These are phyloP conservation scores for Pollicipes pollicipes DNA, from an alignment of 1,140 invertebrate species.

Conservation along the genomic window DNA sequence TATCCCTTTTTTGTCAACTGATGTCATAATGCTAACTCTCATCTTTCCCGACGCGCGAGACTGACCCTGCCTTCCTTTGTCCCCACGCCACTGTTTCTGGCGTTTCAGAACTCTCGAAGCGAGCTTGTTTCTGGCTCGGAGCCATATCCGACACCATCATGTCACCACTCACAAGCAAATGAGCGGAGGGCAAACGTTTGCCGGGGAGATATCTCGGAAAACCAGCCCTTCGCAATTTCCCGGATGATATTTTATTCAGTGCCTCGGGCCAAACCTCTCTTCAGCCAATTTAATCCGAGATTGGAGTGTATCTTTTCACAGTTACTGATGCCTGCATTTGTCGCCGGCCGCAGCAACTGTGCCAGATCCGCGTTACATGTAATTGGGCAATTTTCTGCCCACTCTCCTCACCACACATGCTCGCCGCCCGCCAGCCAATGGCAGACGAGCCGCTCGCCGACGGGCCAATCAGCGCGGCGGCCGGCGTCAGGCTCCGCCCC, in stretches of 20 bases:
- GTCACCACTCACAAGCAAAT: neutral
- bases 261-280: neutral
- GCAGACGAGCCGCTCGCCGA: too few species aligned
- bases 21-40: too few species aligned
- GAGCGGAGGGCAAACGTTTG: neutral
- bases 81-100: too few species aligned
- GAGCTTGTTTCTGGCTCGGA: too few species aligned
- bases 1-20: too few species aligned
- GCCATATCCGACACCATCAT: too few species aligned
- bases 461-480: neutral
- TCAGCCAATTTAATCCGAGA: slow-evolving; percentile 1
- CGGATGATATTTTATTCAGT: neutral
- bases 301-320: neutral
- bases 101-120: too few species aligned
- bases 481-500: neutral
- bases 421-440: neutral
- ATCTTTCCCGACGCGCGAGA: too few species aligned
- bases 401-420: neutral
- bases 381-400: neutral
- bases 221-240: neutral
- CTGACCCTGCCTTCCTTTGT: too few species aligned
- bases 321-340: neutral
- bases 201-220: neutral
- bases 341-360: neutral
- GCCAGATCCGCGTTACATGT: neutral